phyloP scores from a whole-genome alignment of 2,797 vertebrate genomes.

The Pelobates cultripes region DNA sequence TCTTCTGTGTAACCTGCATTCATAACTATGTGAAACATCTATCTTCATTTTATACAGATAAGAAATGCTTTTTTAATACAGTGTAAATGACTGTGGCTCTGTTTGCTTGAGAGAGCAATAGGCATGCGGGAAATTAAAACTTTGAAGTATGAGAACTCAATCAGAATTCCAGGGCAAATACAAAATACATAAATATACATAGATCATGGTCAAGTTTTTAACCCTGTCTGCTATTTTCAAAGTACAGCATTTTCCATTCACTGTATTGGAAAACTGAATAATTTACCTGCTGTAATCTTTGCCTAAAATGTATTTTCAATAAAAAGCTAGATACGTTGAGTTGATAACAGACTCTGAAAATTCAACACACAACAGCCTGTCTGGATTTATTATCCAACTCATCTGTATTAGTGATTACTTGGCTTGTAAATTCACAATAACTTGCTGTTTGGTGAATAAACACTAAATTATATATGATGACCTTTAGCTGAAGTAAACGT shows the following conservation, averaged over 20 bases:
- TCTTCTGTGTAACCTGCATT: slow-evolving; percentile 64
- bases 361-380: no score
- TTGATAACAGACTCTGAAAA: no score
- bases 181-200: neutral
- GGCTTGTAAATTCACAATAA: no score
- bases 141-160: neutral
- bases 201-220: neutral
- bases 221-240: neutral
- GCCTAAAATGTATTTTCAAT: no score
- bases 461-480: no score
- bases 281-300: no score
- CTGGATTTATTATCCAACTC: no score
- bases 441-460: no score
- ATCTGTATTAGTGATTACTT: no score
- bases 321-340: no score
- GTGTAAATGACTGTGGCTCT: neutral
- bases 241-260: neutral
- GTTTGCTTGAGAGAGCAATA: slow-evolving; percentile 10
- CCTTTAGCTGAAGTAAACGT: no score
- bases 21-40: slow-evolving; percentile 65
- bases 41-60: slow-evolving; percentile 61
- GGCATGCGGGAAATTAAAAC: neutral
- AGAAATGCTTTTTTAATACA: slow-evolving; percentile 4
- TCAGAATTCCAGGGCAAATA: neutral
- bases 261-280: no score